Base-by-base conservation (phyloP, 1,140 invertebrate species). In the Wasmannia auropunctata region DNA sequence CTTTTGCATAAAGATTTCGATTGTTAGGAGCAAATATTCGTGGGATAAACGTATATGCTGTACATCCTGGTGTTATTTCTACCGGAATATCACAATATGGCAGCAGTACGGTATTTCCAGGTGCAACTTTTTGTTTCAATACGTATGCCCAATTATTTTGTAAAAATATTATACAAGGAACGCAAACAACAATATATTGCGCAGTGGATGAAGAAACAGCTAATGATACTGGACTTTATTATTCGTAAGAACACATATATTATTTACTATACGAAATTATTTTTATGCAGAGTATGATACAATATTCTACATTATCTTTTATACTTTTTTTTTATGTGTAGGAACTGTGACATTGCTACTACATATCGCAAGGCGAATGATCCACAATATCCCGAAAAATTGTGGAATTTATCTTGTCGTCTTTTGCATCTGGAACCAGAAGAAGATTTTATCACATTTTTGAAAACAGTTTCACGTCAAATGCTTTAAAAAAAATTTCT, bases 171-270 rank as follows among this genome's bases (percentile, higher is more conserved):
- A 95, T 96, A 87, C 96, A 97, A 89, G 98, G 98, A 0, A 97
- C 97, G 5, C 98, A 98, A 93, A 98, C 98, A 0, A 96, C 96
- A 3, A 95, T 98, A 58, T 96, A 98, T 91, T 98, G 98, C 92
- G 96, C 97, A 3, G 93, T 98, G 0, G 97, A 97, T 93, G 97
- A 97, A 87, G 95, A 96, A 74, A 95, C 96, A 85, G 96, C 95
- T 2, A 94, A 96, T 87, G 94, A 97, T 92, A 96, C 96, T 88
- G 97, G 97, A 86, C 90, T 96, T n/a, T 96, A 96, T 94, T 96
- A 97, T 92, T 95, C 96, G 97, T 96, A 95, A 93, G 74, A 22
- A 54, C n/a, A n/a, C n/a, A n/a, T 0, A 19, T 1, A 11, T 28
- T 34, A 56, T 56, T 37, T n/a, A 16, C 14, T 46, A 14, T 51